Evolutionary conservation across 1,140 invertebrate species (phyloP).

Genomic region (Dendroctonus ponderosae): DNA sequence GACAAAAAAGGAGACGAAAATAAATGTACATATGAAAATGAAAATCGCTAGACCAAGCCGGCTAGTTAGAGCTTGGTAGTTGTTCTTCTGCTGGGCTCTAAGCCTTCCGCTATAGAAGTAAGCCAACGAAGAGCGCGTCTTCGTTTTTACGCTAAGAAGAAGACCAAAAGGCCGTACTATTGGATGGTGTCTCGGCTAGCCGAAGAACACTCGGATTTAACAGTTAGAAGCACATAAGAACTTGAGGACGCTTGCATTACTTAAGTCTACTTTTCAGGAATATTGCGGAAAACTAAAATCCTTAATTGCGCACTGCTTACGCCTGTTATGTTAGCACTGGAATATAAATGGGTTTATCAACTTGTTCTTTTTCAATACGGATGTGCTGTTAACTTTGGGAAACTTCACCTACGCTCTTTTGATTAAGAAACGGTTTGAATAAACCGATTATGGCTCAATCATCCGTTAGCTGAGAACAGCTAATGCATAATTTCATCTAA

Average conservation of each 20-base stretch:
- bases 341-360: too few relatives aligned
- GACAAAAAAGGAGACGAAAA: background rate
- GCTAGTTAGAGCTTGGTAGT: too few relatives aligned
- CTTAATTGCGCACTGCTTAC: too few relatives aligned
- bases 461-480: too few relatives aligned
- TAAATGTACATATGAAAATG: background rate
- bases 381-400: too few relatives aligned
- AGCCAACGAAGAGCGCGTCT: slow-evolving; percentile 17
- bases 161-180: slow-evolving; percentile 28
- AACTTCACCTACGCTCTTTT: too few relatives aligned
- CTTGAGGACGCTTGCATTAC: slow-evolving; percentile 22
- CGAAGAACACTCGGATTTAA: slow-evolving; percentile 29
- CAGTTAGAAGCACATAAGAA: slow-evolving; percentile 28
- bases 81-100: slow-evolving; percentile 8
- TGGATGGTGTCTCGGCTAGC: slow-evolving; percentile 21
- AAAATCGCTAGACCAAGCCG: background rate
- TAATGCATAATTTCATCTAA: too few relatives aligned
- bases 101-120: slow-evolving; percentile 32
- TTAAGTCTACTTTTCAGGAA: slow-evolving; percentile 12
- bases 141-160: slow-evolving; percentile 33
- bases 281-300: too few relatives aligned
- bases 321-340: too few relatives aligned
- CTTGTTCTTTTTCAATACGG: too few relatives aligned
- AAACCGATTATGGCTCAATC: too few relatives aligned
- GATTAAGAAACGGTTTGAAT: too few relatives aligned